A percentile compares a stretch with the other conserved stretches of the same genome.
Evolutionary conservation across 2,888 invertebrate genomes (phyloP).

Genomic region (Furcula furcula): DNA sequence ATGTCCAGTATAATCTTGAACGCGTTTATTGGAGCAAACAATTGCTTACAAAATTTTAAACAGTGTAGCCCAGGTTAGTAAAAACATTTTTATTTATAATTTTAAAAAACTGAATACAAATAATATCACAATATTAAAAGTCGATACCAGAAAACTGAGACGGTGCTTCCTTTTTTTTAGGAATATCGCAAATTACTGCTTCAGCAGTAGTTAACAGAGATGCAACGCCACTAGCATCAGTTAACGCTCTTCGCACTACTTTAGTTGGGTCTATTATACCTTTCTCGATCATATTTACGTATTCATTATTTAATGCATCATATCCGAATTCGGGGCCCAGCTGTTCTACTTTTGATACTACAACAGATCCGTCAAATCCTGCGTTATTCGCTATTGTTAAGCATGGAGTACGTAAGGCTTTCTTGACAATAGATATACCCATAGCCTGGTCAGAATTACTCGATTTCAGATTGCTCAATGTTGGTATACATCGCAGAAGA

Average conservation of each 20-base stretch:
- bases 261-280: conserved; percentile 98
- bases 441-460: conserved; percentile 89
- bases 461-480: conserved; percentile 83
- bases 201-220: conserved; percentile 90
- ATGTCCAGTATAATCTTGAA: too few species aligned
- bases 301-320: conserved; percentile 93
- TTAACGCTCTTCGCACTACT: conserved; percentile 68
- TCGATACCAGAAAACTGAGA: conserved; percentile 17
- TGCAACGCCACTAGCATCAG: conserved; percentile 68
- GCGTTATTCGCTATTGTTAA: conserved; percentile 95
- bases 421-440: conserved; percentile 91
- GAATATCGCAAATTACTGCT: conserved; percentile 94
- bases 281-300: conserved; percentile 93
- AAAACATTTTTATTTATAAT: too few species aligned
- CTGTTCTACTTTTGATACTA: conserved; percentile 94
- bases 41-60: too few species aligned
- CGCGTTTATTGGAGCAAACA: too few species aligned
- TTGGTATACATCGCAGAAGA: conserved; percentile 89
- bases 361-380: conserved; percentile 92
- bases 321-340: conserved; percentile 89
- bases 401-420: conserved; percentile 92
- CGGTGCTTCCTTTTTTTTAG: conserved; percentile 32
- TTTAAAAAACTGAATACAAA: too few species aligned
- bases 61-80: too few species aligned
- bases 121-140: conserved; percentile 13